Evolutionary conservation across 1,140 invertebrate genomes (phyloP), one percentile per base, ranked within the genome.

Genomic region (Heliothis virescens): DNA sequence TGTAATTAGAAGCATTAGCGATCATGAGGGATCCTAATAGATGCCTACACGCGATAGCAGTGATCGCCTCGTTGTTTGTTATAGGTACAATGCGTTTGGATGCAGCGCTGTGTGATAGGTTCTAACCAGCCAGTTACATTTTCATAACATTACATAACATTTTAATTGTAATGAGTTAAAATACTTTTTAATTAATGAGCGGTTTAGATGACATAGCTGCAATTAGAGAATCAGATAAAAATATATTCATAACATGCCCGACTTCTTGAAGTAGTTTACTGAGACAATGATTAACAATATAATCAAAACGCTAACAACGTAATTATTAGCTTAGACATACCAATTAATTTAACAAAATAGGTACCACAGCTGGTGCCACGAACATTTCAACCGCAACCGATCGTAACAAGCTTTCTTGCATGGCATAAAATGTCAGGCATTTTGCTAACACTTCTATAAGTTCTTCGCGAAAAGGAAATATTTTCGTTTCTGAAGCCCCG

Each of bases 1-100:
- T 48, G 48, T 89, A 87, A 91, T 91, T 92, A 89, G 60, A 15
- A 87, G 77, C 88, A 90, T 87, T 89, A 85, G 83, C 85, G 83
- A 85, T 89, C 81, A 93, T 94, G 90, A 84, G 92, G 90, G 92
- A 87, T 79, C 81, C 79, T 76, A 75, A 75, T 75, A 62, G 55
- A 90, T 91, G 73, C 80, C 67, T 81, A 75, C 82, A 87, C 83
- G 87, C 87, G 62, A 81, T 57, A 71, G 79, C 74, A 50, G n/a
- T 47, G 41, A 60, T 75, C 67, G 26, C 18, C n/a, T 59, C 16
- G 26, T 47, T 74, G 71, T 60, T 16, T 60, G 57, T 48, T 21
- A 12, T 62, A 26, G 21, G 21, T 26, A 47, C 16, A 50, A 47
- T 29, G 34, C 41, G 71, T 48, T 47, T 41, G 48, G 34, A 13